Evolutionary conservation across 23 tunicate genomes (phyloP), one percentile per base, ranked within the genome.

Genomic region (Ascidia mentula): DNA sequence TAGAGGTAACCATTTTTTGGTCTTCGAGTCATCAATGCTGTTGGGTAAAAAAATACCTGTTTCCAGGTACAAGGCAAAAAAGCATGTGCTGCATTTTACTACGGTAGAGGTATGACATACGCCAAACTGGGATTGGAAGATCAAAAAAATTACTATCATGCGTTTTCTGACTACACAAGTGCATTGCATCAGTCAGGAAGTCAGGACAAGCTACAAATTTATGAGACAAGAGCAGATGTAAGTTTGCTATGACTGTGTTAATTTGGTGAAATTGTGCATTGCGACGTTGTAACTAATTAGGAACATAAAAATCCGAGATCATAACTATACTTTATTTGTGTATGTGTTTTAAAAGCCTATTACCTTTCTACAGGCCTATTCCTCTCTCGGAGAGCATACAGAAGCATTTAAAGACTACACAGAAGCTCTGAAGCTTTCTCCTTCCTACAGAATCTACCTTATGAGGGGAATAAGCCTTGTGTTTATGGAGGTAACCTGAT

Each of bases 221-320:
- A 81, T 59, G 92, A 87, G 74, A 88, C 83, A 37, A 89, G 90
- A 75, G 96, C 90, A 13, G 77, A 86, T 82, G 96, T 91, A 36
- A 40, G 72, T 30, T 18, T 35, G 30, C 8, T 36, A 20, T 40
- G 59, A 2, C 39, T 18, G 12, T 42, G 53, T 42, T 42, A 42
- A 12, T 42, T 42, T 9, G 28, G 22, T 53, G 1, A 53, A 28
- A 20, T 3, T 9, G 15, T 9, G 53, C 53, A 42, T 42, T 42
- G 53, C 15, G 53, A 9, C 15, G 53, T 42, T 42, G 53, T 42
- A 42, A n/a, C n/a, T n/a, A n/a, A n/a, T n/a, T n/a, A n/a, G n/a
- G n/a, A n/a, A n/a, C n/a, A n/a, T n/a, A n/a, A n/a, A n/a, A n/a
- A n/a, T n/a, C n/a, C n/a, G n/a, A n/a, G n/a, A n/a, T n/a, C n/a